Evolutionary conservation across 2,797 vertebrate species (phyloP).

Genomic region (Amniataba percoides): DNA sequence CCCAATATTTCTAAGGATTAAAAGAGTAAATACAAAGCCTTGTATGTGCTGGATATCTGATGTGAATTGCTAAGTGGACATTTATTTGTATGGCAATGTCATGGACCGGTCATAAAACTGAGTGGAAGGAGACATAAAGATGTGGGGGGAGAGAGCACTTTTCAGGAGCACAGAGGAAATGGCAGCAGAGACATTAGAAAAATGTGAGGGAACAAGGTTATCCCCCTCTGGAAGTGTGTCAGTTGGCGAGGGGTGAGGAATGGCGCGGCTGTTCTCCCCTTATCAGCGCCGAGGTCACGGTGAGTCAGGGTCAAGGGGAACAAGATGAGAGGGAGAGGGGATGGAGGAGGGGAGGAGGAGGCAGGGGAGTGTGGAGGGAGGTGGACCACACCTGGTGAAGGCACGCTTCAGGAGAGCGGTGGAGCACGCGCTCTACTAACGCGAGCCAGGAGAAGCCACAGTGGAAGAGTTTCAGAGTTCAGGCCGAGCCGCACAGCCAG

Average conservation of each 20-base stretch:
- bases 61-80: neutral
- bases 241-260: constrained; percentile 78
- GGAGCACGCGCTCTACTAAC: constrained; percentile 42
- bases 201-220: constrained; percentile 78
- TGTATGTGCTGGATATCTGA: neutral
- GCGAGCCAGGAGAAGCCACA: constrained; percentile 50
- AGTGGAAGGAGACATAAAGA: constrained; percentile 16
- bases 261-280: constrained; percentile 67
- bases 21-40: neutral
- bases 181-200: constrained; percentile 61
- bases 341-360: constrained; percentile 8
- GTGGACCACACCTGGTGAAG: constrained; percentile 82
- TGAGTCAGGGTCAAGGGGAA: constrained; percentile 83
- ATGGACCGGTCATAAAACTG: neutral
- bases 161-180: constrained; percentile 54
- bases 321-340: constrained; percentile 75
- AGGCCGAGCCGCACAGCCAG: constrained; percentile 66
- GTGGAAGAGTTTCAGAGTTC: constrained; percentile 41
- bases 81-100: too few species aligned
- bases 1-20: neutral
- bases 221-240: constrained; percentile 77
- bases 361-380: constrained; percentile 37
- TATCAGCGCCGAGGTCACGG: constrained; percentile 74
- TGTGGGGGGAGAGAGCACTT: constrained; percentile 7
- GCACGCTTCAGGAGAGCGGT: constrained; percentile 87